Conservation (phyloP, 2,113 vertebrate species). For the Atrichornis clamosus region DNA sequence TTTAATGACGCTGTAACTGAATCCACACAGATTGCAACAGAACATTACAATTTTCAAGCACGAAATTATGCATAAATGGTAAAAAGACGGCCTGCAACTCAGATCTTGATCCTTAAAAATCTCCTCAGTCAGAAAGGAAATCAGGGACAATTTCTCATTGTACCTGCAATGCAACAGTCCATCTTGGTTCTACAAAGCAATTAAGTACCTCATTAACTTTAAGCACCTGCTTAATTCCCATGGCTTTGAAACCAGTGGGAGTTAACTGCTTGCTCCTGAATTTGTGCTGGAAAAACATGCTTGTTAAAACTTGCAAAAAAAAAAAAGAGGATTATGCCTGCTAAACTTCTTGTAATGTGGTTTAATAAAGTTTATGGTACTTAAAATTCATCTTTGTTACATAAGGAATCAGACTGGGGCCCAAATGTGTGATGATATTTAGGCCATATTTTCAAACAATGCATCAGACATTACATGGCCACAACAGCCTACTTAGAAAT, state of each 20-base stretch:
- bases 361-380: neutral
- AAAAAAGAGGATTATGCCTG: neutral
- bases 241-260: conserved; percentile 40
- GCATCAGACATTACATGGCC: neutral
- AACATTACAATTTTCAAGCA: neutral
- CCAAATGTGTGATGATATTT: neutral
- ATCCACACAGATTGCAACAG: neutral
- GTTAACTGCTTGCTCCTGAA: conserved; percentile 10
- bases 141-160: neutral
- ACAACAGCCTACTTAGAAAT: neutral
- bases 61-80: neutral
- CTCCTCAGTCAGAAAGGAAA: neutral
- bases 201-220: conserved; percentile 61
- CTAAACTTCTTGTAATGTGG: neutral
- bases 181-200: conserved; percentile 46
- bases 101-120: neutral
- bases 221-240: conserved; percentile 54
- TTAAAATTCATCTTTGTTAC: neutral
- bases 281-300: neutral
- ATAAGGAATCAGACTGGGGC: neutral
- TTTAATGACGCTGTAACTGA: neutral
- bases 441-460: neutral
- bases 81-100: neutral
- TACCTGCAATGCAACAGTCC: conserved; percentile 6
- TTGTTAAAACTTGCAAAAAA: neutral